Percentiles rank a stretch among this genome's conserved stretches.
phyloP scores from a whole-genome alignment of 2,888 invertebrate genomes.

The Apocheima hispidaria region DNA sequence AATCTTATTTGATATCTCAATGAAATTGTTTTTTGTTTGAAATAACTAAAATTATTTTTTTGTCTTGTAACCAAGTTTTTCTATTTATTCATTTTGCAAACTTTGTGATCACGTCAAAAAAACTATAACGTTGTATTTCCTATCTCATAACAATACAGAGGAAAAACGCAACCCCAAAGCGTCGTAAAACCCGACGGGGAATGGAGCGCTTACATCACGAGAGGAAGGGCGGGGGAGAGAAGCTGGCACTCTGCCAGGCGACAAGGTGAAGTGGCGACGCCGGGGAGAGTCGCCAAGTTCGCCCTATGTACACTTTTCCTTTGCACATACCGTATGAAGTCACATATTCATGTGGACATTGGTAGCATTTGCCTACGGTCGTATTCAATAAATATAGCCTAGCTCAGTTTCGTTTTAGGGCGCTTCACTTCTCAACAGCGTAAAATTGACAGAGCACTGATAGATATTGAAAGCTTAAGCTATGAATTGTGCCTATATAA shows the following conservation, averaged over 20 bases:
- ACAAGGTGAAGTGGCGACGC: slow-evolving; percentile 81
- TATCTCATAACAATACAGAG: slow-evolving; percentile 22
- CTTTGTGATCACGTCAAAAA: slow-evolving; percentile 13
- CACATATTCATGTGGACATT: not conserved
- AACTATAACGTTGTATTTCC: slow-evolving; percentile 15
- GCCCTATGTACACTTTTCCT: slow-evolving; percentile 36
- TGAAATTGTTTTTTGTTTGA: not conserved
- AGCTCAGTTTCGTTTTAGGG: too few species aligned
- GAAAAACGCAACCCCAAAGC: slow-evolving; percentile 29
- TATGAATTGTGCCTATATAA: too few species aligned
- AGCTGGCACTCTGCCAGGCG: slow-evolving; percentile 74
- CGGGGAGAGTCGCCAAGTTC: slow-evolving; percentile 73
- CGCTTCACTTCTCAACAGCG: too few species aligned
- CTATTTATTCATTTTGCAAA: not conserved
- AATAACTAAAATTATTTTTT: not conserved
- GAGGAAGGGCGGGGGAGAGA: slow-evolving; percentile 39
- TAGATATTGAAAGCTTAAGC: too few species aligned
- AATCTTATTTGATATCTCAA: not conserved
- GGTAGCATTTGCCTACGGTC: not conserved
- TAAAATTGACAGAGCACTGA: too few species aligned
- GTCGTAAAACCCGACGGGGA: slow-evolving; percentile 29
- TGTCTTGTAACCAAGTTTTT: not conserved
- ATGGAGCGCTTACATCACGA: slow-evolving; percentile 32
- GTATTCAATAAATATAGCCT: too few species aligned
- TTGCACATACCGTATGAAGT: slow-evolving; percentile 3